Evolutionary conservation across 2,113 vertebrate species (phyloP).

Genomic region (Leptodactylus fuscus): DNA sequence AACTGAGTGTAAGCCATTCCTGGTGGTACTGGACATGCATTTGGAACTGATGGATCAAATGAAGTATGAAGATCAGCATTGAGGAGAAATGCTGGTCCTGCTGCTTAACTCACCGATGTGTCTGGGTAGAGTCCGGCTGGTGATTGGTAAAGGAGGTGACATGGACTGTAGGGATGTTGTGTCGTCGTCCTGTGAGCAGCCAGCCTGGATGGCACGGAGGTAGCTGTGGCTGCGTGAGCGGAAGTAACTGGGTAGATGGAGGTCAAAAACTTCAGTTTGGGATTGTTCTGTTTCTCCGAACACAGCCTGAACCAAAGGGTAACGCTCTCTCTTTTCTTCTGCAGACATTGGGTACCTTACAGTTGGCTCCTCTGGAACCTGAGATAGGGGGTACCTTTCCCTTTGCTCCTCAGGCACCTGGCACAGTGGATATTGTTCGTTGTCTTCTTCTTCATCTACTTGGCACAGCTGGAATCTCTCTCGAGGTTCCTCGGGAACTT

Average conservation of each 20-base stretch:
- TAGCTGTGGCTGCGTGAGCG: conserved; percentile 99
- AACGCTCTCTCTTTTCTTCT: conserved; percentile 36
- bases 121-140: conserved; percentile 89
- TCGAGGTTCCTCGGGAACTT: conserved; percentile 42
- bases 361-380: conserved; percentile 31
- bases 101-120: conserved; percentile 86
- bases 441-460: conserved; percentile 50
- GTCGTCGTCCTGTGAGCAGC: conserved; percentile 97
- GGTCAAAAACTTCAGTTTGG: conserved; percentile 84
- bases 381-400: conserved; percentile 37
- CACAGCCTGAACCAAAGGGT: conserved; percentile 59
- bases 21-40: not conserved
- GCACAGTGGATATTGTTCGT: conserved; percentile 50
- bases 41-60: not conserved
- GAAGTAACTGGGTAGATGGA: conserved; percentile 94
- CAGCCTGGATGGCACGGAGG: conserved; percentile 97
- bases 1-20: not conserved
- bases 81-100: not conserved
- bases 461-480: conserved; percentile 50
- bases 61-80: not conserved
- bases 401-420: conserved; percentile 42
- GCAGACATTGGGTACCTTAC: conserved; percentile 15
- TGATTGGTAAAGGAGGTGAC: conserved; percentile 87
- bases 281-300: conserved; percentile 90
- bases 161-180: conserved; percentile 89